phyloP scores from a whole-genome alignment of 23 tunicate species.

The Aplidium turbinatum region DNA sequence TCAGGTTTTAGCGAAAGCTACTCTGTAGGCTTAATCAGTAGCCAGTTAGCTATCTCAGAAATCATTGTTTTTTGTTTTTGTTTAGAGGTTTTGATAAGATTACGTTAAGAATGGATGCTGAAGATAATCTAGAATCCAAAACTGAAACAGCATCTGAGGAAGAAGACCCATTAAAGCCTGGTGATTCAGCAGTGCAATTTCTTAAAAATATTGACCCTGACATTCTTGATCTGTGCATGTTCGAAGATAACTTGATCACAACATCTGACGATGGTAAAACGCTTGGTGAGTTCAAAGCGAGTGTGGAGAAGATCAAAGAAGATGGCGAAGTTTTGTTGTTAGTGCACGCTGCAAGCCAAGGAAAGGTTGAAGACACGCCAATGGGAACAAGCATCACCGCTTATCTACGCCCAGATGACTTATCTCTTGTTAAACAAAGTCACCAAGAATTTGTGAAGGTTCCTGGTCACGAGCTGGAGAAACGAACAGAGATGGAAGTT shows the following conservation, averaged over 20 bases:
- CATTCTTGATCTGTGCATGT: constrained; percentile 43
- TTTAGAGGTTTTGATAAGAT: too few relatives aligned
- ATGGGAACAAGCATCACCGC: constrained; percentile 64
- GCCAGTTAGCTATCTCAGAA: too few relatives aligned
- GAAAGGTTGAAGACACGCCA: constrained; percentile 72
- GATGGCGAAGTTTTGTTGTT: constrained; percentile 45
- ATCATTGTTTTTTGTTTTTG: too few relatives aligned
- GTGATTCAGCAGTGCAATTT: constrained; percentile 33
- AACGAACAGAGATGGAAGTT: constrained; percentile 49
- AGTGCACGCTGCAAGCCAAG: constrained; percentile 69
- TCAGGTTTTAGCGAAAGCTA: too few relatives aligned
- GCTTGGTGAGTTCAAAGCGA: constrained; percentile 61
- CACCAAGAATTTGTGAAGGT: constrained; percentile 69
- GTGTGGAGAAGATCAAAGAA: constrained; percentile 45
- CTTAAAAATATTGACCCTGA: constrained; percentile 48
- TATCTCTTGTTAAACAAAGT: constrained; percentile 63
- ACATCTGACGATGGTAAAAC: constrained; percentile 62
- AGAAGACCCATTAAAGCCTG: constrained; percentile 7
- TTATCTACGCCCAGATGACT: constrained; percentile 42
- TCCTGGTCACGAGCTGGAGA: constrained; percentile 77
- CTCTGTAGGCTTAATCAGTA: too few relatives aligned
- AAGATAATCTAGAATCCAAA: too few relatives aligned
- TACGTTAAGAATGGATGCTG: too few relatives aligned
- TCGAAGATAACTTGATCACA: constrained; percentile 69
- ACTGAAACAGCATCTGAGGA: too few relatives aligned